phyloP scores from a whole-genome alignment of 2,888 invertebrate species.

The Hermodice carunculata region DNA sequence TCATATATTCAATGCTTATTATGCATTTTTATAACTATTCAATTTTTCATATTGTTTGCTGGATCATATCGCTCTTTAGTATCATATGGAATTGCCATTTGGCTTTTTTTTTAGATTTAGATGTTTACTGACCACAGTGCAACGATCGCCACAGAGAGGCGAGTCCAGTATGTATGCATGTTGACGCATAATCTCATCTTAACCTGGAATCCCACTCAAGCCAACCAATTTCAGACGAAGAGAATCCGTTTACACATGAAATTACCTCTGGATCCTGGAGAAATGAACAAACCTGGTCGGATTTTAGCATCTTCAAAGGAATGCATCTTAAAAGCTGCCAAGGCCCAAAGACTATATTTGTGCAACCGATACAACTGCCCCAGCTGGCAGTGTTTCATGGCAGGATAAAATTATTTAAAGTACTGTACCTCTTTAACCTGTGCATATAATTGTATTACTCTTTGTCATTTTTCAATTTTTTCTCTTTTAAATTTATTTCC shows the following conservation, averaged over 20 bases:
- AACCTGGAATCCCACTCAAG: background rate
- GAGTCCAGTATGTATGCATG: background rate
- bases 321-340: background rate
- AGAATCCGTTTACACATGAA: constrained; percentile 13
- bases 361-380: background rate
- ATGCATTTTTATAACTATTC: too few species aligned
- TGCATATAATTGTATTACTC: too few species aligned
- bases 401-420: constrained; percentile 9
- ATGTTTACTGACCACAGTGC: background rate
- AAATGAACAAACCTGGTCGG: constrained; percentile 8
- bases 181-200: background rate
- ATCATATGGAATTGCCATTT: too few species aligned
- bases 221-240: background rate
- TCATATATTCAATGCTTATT: too few species aligned
- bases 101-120: background rate
- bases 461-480: too few species aligned
- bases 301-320: constrained; percentile 1
- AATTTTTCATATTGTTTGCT: too few species aligned
- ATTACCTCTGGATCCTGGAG: constrained; percentile 9
- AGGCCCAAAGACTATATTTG: background rate
- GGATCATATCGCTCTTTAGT: too few species aligned
- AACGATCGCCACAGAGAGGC: background rate
- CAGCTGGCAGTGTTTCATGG: constrained; percentile 17
- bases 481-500: too few species aligned
- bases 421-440: too few species aligned